phyloP scores from a whole-genome alignment of 2,888 invertebrate genomes.

The Drosophila putrida region DNA sequence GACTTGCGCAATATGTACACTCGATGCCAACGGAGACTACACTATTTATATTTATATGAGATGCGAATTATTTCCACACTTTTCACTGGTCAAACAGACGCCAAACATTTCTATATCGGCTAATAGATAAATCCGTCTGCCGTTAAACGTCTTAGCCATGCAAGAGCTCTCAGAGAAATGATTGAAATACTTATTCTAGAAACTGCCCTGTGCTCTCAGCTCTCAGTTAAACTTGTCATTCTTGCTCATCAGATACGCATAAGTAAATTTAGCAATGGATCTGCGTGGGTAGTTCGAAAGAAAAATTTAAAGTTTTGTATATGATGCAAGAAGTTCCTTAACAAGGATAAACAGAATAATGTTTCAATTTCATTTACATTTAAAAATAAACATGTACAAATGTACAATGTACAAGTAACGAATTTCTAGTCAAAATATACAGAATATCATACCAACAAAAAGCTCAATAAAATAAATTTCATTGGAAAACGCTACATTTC shows the following conservation, averaged over 20 bases:
- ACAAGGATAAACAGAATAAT: too few species aligned
- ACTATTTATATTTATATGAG: slow-evolving; percentile 51
- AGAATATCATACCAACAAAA: too few species aligned
- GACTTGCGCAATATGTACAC: slow-evolving; percentile 70
- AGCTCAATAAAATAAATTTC: too few species aligned
- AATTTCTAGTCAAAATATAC: too few species aligned
- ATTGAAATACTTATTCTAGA: slow-evolving; percentile 27
- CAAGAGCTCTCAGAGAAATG: slow-evolving; percentile 52
- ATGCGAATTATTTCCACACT: slow-evolving; percentile 52
- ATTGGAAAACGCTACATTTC: too few species aligned
- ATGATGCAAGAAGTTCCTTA: too few species aligned
- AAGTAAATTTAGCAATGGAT: slow-evolving; percentile 68
- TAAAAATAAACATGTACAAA: too few species aligned
- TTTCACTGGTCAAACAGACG: slow-evolving; percentile 67
- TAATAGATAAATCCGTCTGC: slow-evolving; percentile 30
- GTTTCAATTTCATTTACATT: too few species aligned
- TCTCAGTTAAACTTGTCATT: slow-evolving; percentile 34
- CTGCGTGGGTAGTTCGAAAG: slow-evolving; percentile 23
- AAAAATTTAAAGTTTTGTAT: background rate
- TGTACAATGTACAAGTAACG: too few species aligned
- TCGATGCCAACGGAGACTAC: slow-evolving; percentile 24
- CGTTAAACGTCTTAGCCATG: slow-evolving; percentile 40
- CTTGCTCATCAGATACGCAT: slow-evolving; percentile 19
- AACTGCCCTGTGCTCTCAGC: slow-evolving; percentile 21
- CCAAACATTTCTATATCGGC: slow-evolving; percentile 63